Evolutionary conservation across 2,113 vertebrate genomes (phyloP).

Genomic region (Podarcis cretensis): DNA sequence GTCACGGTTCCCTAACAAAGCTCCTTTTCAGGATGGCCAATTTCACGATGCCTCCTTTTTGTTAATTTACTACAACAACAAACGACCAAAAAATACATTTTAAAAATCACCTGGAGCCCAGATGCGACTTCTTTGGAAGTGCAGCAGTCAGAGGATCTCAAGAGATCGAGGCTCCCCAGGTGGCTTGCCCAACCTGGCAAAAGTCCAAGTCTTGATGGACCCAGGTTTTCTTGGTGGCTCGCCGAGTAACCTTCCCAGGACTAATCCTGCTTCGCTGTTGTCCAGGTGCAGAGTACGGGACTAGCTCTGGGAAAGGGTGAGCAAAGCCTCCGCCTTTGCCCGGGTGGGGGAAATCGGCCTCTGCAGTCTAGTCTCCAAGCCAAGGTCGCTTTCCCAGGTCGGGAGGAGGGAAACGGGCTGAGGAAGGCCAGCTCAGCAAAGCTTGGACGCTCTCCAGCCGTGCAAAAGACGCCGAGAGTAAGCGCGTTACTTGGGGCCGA

Average conservation of each 20-base stretch:
- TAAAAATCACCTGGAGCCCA: neutral
- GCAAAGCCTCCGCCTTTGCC: too few species aligned
- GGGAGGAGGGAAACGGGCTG: neutral
- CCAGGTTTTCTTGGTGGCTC: neutral
- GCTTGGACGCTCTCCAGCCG: neutral
- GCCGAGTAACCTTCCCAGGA: too few species aligned
- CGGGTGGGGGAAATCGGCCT: neutral
- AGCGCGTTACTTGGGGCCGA: neutral
- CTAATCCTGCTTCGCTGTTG: neutral
- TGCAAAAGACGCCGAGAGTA: neutral
- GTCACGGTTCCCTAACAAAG: neutral
- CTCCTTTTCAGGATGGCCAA: neutral
- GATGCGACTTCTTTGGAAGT: neutral
- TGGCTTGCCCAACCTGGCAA: too few species aligned
- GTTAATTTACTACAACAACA: neutral
- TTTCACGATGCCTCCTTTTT: neutral
- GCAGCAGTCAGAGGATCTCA: neutral
- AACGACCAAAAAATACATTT: too few species aligned
- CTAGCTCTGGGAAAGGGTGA: neutral
- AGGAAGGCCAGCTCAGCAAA: neutral
- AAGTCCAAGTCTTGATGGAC: too few species aligned
- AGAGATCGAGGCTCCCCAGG: neutral
- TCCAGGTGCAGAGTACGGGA: neutral
- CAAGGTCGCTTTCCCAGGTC: neutral
- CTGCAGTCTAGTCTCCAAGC: too few species aligned